Evolutionary conservation across 1,140 invertebrate genomes (phyloP).

Genomic region (Drosophila sechellia): DNA sequence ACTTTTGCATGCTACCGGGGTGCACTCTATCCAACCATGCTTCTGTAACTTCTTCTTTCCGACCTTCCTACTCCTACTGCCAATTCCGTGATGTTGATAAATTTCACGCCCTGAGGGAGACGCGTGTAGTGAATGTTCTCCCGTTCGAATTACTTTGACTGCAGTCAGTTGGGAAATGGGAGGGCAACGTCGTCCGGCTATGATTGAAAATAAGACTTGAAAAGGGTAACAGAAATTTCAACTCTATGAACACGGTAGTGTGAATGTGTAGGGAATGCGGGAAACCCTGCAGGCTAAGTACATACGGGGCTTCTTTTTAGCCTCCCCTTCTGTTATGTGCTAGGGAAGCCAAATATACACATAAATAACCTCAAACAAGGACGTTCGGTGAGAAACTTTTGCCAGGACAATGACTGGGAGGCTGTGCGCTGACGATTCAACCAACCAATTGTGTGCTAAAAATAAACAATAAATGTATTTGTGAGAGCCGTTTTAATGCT

Average conservation of each 20-base stretch:
- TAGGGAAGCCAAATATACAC: slow-evolving; percentile 38
- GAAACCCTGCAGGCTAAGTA: slow-evolving; percentile 16
- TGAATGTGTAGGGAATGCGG: slow-evolving; percentile 2
- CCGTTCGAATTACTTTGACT: slow-evolving; percentile 74
- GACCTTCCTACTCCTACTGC: slow-evolving; percentile 2
- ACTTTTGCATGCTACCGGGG: slow-evolving; percentile 48
- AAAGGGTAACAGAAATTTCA: slow-evolving; percentile 69
- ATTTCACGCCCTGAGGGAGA: slow-evolving; percentile 62
- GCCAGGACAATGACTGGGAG: slow-evolving; percentile 26
- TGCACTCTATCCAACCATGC: not conserved
- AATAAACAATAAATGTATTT: too few relatives aligned
- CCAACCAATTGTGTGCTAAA: not conserved
- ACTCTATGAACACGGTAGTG: slow-evolving; percentile 1
- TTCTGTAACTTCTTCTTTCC: not conserved
- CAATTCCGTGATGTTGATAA: slow-evolving; percentile 63
- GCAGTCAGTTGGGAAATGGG: slow-evolving; percentile 45
- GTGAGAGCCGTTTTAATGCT: too few relatives aligned
- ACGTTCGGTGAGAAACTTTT: slow-evolving; percentile 70
- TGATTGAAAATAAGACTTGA: slow-evolving; percentile 80
- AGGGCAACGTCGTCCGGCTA: slow-evolving; percentile 41
- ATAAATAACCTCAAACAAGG: slow-evolving; percentile 82
- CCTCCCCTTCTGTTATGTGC: not conserved
- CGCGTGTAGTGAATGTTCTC: slow-evolving; percentile 37
- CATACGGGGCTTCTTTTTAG: not conserved
- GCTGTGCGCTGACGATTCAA: slow-evolving; percentile 10